Evolutionary conservation across 2,797 vertebrate genomes (phyloP).

Genomic region (Alouatta caraya): DNA sequence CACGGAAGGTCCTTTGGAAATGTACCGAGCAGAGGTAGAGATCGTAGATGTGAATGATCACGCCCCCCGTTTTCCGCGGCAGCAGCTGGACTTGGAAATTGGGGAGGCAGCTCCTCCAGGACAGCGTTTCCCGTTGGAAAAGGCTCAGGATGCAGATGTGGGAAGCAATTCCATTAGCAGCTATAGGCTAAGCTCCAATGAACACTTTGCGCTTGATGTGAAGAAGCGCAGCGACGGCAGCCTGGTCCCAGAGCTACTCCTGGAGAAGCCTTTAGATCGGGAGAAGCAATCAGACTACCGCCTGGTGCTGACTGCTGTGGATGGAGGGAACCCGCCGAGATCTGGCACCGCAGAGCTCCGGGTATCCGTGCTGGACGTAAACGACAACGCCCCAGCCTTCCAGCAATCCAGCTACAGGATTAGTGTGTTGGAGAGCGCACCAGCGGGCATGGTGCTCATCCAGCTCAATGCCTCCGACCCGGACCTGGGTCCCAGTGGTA

Average conservation of each 20-base stretch:
- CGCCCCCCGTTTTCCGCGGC: conserved; percentile 76
- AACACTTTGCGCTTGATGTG: conserved; percentile 79
- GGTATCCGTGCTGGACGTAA: conserved; percentile 79
- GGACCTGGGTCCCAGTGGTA: conserved; percentile 77
- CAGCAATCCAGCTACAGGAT: conserved; percentile 77
- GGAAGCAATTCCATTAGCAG: conserved; percentile 78
- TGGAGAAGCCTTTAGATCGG: conserved; percentile 78
- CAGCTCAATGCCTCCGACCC: conserved; percentile 77
- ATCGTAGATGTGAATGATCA: conserved; percentile 81
- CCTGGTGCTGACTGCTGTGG: conserved; percentile 76
- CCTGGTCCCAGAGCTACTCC: conserved; percentile 76
- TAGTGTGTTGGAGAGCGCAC: conserved; percentile 75
- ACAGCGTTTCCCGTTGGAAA: conserved; percentile 76
- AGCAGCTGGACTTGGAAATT: conserved; percentile 78
- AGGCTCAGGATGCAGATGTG: conserved; percentile 77
- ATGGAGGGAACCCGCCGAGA: conserved; percentile 76
- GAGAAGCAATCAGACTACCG: conserved; percentile 76
- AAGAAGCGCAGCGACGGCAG: conserved; percentile 86
- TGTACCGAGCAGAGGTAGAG: conserved; percentile 79
- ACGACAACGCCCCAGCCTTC: conserved; percentile 81
- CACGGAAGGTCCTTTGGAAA: conserved; percentile 77
- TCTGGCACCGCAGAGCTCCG: conserved; percentile 78
- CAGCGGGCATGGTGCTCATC: conserved; percentile 72
- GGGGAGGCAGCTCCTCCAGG: conserved; percentile 75
- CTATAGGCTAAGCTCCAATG: conserved; percentile 77